Conservation (phyloP, 1,140 invertebrate genomes). For the Cydia fagiglandana region DNA sequence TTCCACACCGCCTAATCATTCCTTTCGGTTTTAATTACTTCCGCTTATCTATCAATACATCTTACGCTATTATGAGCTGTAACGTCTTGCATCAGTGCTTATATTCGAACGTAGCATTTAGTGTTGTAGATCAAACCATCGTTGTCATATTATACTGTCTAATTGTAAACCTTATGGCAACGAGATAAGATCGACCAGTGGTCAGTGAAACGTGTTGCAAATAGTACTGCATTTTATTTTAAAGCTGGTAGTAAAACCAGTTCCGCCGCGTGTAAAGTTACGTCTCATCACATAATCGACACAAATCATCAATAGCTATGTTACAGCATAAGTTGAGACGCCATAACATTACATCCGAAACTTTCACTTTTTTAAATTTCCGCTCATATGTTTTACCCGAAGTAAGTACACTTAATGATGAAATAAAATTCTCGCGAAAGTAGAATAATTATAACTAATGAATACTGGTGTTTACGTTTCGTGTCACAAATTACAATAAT, state of each 20-base stretch:
- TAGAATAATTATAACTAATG: neutral
- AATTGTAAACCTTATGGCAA: neutral
- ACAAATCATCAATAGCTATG: conserved; percentile 47
- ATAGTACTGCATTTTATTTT: conserved; percentile 7
- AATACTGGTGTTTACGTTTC: conserved; percentile 10
- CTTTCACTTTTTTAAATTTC: conserved; percentile 35
- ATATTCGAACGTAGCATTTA: neutral
- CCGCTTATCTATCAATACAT: conserved; percentile 7
- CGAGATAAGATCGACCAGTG: neutral
- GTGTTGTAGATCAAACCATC: neutral
- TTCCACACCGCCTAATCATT: conserved; percentile 13
- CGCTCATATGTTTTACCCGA: neutral
- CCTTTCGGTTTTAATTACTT: conserved; percentile 29
- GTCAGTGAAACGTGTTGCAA: neutral
- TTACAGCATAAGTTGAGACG: conserved; percentile 51
- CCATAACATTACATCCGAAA: conserved; percentile 43
- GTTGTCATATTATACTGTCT: neutral
- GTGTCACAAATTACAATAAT: conserved; percentile 6
- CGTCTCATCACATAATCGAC: conserved; percentile 53
- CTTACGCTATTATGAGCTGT: neutral
- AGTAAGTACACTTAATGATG: conserved; percentile 1
- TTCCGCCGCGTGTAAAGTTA: conserved; percentile 48
- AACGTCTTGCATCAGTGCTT: conserved; percentile 16
- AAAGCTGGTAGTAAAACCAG: conserved; percentile 41
- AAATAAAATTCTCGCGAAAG: conserved; percentile 25